Percentiles rank a stretch among this genome's conserved stretches.
Conservation (phyloP, 2,113 vertebrate genomes). For the Leuciscus idus region DNA sequence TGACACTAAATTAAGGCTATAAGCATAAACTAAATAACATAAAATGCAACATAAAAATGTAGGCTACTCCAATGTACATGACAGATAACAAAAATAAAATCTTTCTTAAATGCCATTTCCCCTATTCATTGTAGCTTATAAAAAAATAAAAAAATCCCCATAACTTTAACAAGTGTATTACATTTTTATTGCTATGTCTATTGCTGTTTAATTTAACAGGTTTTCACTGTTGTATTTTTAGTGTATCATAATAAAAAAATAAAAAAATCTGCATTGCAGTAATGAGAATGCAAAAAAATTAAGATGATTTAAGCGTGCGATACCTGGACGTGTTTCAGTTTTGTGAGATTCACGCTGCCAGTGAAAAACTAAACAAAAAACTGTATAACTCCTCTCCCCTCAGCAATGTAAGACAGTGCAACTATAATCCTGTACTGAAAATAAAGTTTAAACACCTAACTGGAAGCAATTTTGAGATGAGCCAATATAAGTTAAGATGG, state of each 20-base stretch:
- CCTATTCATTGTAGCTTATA: too few species aligned
- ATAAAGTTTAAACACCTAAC: not conserved
- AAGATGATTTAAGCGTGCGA: not conserved
- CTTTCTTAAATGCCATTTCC: not conserved
- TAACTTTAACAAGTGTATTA: too few species aligned
- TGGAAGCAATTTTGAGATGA: not conserved
- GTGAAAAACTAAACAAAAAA: too few species aligned
- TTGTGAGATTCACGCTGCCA: not conserved
- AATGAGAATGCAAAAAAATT: too few species aligned
- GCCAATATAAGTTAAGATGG: not conserved
- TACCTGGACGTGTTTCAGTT: not conserved
- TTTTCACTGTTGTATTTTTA: too few species aligned
- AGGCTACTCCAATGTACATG: not conserved
- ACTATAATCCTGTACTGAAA: not conserved
- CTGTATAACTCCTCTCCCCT: not conserved
- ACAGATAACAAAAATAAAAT: not conserved
- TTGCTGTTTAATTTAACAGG: too few species aligned
- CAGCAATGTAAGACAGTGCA: not conserved
- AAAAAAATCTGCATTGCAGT: too few species aligned
- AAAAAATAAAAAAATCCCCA: too few species aligned
- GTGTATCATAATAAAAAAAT: too few species aligned
- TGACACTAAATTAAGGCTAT: not conserved
- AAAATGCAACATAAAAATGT: not conserved
- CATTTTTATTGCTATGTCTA: too few species aligned
- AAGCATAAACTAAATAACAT: not conserved